Evolutionary conservation across 2,888 invertebrate species (phyloP), one percentile per base, ranked within the genome.

Genomic region (Tanytarsus gracilentus): DNA sequence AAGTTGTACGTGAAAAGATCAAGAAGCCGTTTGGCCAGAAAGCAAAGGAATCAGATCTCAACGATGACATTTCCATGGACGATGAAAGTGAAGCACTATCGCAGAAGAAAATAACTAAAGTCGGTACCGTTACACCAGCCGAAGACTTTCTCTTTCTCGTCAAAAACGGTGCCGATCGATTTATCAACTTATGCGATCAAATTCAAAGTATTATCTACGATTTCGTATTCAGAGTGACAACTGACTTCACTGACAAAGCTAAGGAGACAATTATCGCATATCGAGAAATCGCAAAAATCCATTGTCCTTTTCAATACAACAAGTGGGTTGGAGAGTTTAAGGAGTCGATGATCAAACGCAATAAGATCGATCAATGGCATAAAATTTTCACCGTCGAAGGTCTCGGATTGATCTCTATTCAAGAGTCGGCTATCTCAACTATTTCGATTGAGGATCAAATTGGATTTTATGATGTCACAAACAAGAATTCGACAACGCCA

Each of bases 71-170:
- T 62, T 25, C 33, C 23, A n/a, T 21, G 6, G 11, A 51, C 36
- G 61, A 29, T 56, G 44, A 27, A 14, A 39, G 9, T 8, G 30
- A 7, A 18, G 21, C 9, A 9, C 26, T n/a, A 39, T 50, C 9
- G 27, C 55, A 14, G 53, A 40, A n/a, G 4, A 44, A 14, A 53
- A 44, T 3, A 59, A 27, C 23, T 11, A 49, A 39, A 4, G 29
- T 86, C 58, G 80, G 85, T 0, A 78, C 81, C 6, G 68, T 79
- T 2, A 77, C 77, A 27, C 85, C 86, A 0, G 75, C 79, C 4
- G 75, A 76, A 59, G 85, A 86, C 68, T 86, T 80, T 65, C 70
- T 70, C 63, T 66, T 67, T 18, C 72, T 84, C 60, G 69, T 73
- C 52, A 67, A 68, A 11, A 68, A 70, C 65, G 78, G 75, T 9